phyloP scores from a whole-genome alignment of 2,888 invertebrate species.

The Tachina grossa region DNA sequence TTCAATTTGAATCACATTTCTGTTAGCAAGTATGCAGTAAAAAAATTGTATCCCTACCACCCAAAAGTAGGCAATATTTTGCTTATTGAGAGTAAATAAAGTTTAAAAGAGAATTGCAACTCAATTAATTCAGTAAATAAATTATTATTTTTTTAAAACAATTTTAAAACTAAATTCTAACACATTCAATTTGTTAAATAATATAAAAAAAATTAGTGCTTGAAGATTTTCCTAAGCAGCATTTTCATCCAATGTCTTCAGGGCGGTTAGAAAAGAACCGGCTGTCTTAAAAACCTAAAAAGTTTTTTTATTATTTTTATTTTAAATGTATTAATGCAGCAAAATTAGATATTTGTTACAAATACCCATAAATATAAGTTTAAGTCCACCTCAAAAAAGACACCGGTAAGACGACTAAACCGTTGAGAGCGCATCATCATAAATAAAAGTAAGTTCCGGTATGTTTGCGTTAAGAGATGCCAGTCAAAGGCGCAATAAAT shows the following conservation, averaged over 20 bases:
- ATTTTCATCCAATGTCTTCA: constrained; percentile 46
- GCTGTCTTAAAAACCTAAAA: constrained; percentile 58
- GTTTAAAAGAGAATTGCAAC: too few species aligned
- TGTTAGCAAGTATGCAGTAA: not conserved
- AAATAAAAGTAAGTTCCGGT: constrained; percentile 15
- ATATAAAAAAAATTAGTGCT: too few species aligned
- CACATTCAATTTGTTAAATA: too few species aligned
- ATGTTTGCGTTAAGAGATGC: not conserved
- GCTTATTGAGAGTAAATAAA: too few species aligned
- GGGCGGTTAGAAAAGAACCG: constrained; percentile 23
- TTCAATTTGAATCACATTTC: not conserved
- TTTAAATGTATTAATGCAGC: not conserved
- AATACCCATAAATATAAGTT: constrained; percentile 16
- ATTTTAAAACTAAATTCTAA: too few species aligned
- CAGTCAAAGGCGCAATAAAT: constrained; percentile 55
- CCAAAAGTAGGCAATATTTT: not conserved
- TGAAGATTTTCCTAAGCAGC: too few species aligned
- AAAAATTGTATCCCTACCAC: not conserved
- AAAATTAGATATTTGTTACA: not conserved
- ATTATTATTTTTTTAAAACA: too few species aligned
- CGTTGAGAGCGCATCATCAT: constrained; percentile 37
- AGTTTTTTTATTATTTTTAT: not conserved
- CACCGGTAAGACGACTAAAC: not conserved
- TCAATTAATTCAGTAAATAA: too few species aligned
- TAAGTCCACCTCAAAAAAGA: constrained; percentile 51